Percentiles rank a stretch among this genome's conserved stretches.
These are phyloP conservation scores for Sphyrna mokarran DNA, from an alignment of 2,113 vertebrate species.

Conservation along the genomic window DNA sequence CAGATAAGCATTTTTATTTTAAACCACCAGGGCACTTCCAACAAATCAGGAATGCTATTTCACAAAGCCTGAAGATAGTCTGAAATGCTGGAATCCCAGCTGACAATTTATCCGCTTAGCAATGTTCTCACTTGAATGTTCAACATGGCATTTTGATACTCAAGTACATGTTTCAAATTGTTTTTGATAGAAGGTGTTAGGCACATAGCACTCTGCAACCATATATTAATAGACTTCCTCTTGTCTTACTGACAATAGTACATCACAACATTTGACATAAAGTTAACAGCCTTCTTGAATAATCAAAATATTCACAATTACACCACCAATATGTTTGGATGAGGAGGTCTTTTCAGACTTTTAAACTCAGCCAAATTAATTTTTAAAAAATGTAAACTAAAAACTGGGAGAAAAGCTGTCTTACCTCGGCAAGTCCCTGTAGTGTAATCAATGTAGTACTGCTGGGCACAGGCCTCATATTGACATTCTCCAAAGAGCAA, in stretches of 20 bases:
- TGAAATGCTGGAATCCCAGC: neutral
- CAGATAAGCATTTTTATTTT: neutral
- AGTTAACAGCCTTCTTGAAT: neutral
- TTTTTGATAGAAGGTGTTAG: neutral
- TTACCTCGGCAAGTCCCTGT: conserved; percentile 79
- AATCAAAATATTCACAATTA: neutral
- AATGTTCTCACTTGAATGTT: neutral
- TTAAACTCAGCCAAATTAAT: neutral
- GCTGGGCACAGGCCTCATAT: conserved; percentile 77
- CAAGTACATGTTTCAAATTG: neutral
- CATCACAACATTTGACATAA: neutral
- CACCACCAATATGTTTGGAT: neutral
- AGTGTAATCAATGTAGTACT: conserved; percentile 79
- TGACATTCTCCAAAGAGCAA: conserved; percentile 86
- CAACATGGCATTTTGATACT: neutral
- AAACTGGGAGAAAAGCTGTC: neutral
- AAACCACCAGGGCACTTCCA: neutral
- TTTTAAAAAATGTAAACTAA: neutral
- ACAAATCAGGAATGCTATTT: neutral
- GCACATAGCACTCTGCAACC: neutral
- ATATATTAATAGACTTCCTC: neutral
- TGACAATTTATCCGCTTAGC: neutral
- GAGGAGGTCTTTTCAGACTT: neutral
- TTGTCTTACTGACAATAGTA: neutral
- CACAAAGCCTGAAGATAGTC: neutral